These are phyloP conservation scores for Ciconia stormi DNA, from an alignment of 2,113 vertebrate species.

Conservation along the genomic window DNA sequence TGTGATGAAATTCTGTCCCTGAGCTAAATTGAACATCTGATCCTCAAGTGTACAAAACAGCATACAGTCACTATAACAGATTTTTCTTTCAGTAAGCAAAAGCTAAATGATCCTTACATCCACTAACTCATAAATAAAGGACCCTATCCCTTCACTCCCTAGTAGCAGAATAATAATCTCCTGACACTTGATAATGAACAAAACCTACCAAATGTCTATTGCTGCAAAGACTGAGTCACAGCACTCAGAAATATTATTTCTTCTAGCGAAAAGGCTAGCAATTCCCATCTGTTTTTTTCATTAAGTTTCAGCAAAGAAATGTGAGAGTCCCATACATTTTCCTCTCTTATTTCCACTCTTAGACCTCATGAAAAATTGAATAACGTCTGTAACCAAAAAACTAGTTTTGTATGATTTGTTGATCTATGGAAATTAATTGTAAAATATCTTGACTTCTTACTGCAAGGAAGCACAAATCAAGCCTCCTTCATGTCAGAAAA, in stretches of 20 bases:
- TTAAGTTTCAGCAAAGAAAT: constrained; percentile 32
- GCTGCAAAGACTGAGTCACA: neutral
- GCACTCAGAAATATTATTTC: constrained; percentile 17
- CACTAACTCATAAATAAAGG: neutral
- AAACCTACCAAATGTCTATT: neutral
- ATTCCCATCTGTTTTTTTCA: constrained; percentile 41
- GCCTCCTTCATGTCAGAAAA: neutral
- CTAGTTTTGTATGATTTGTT: neutral
- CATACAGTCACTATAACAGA: neutral
- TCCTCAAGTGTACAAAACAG: neutral
- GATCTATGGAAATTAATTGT: neutral
- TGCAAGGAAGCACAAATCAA: neutral
- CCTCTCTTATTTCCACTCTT: constrained; percentile 13
- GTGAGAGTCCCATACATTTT: constrained; percentile 6
- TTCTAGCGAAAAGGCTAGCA: constrained; percentile 5
- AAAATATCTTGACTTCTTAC: neutral
- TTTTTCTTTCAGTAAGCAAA: neutral
- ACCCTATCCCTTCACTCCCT: neutral
- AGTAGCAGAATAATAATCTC: constrained; percentile 1
- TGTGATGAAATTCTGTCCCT: neutral
- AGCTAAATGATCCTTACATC: neutral
- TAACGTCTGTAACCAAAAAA: neutral
- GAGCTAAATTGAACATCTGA: neutral
- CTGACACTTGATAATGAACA: constrained; percentile 4
- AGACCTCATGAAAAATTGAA: constrained; percentile 19